A percentile compares a stretch with the other conserved stretches of the same genome.
Conservation (phyloP, 2,797 vertebrate species). For the Peromyscus nudipes region DNA sequence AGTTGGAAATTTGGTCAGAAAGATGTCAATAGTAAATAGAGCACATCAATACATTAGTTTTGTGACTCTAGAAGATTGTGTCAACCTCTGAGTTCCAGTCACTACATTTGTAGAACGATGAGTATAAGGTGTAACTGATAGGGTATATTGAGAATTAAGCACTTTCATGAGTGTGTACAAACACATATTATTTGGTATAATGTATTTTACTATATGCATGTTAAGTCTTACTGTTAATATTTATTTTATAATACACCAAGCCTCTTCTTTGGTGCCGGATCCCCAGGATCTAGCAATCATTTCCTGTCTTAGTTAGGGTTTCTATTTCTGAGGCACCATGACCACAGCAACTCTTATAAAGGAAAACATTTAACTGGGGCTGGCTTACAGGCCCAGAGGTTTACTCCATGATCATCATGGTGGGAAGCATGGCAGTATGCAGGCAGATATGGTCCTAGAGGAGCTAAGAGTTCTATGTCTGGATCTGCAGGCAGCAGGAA, state of each 20-base stretch:
- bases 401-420: neutral
- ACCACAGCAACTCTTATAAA: neutral
- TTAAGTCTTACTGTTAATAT: neutral
- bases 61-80: neutral
- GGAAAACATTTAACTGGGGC: neutral
- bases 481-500: neutral
- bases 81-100: neutral
- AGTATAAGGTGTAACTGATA: neutral
- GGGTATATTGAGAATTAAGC: neutral
- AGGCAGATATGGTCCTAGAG: neutral
- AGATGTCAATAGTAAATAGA: neutral
- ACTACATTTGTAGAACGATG: neutral
- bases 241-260: neutral
- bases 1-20: neutral
- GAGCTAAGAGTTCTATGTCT: neutral
- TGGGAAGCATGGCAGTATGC: neutral
- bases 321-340: neutral
- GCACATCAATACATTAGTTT: neutral
- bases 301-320: neutral
- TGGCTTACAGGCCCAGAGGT: neutral
- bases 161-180: neutral
- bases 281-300: neutral
- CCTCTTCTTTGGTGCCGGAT: neutral
- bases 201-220: neutral
- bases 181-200: neutral